A percentile compares a stretch with the other conserved stretches of the same genome.
Conservation (phyloP, 2,113 vertebrate genomes). For the Cairina moschata region DNA sequence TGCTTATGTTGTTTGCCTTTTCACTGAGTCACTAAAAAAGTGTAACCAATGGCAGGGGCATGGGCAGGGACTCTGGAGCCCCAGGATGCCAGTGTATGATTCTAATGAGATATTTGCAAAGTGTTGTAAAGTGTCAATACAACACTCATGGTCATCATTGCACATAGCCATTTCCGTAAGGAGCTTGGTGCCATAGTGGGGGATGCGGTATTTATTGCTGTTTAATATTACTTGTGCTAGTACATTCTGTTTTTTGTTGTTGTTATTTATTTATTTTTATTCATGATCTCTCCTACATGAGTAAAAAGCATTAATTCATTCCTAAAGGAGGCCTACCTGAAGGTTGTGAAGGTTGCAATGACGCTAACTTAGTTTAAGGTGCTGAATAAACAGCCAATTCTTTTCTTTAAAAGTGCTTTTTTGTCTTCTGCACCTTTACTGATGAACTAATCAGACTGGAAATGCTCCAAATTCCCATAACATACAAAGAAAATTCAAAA, state of each 20-base stretch:
- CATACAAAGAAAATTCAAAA: slow-evolving; percentile 19
- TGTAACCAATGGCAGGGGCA: background rate
- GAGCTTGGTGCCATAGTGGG: background rate
- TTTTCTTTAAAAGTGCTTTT: background rate
- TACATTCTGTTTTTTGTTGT: background rate
- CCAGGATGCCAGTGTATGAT: background rate
- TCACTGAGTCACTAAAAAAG: background rate
- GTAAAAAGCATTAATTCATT: background rate
- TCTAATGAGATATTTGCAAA: background rate
- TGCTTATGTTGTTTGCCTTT: background rate
- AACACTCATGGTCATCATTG: background rate
- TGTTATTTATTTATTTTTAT: too few species aligned
- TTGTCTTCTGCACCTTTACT: slow-evolving; percentile 1
- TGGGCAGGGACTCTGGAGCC: background rate
- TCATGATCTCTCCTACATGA: background rate
- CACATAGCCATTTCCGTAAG: background rate
- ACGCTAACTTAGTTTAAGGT: background rate
- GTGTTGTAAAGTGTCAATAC: background rate
- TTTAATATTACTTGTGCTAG: background rate
- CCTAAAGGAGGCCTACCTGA: background rate
- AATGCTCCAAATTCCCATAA: slow-evolving; percentile 8
- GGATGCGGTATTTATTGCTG: background rate
- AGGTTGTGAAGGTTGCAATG: background rate
- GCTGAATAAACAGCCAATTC: background rate
- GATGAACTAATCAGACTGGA: slow-evolving; percentile 1